These are phyloP conservation scores for Parauchenoglanis punctatus DNA, from an alignment of 2,797 vertebrate species.

Conservation along the genomic window DNA sequence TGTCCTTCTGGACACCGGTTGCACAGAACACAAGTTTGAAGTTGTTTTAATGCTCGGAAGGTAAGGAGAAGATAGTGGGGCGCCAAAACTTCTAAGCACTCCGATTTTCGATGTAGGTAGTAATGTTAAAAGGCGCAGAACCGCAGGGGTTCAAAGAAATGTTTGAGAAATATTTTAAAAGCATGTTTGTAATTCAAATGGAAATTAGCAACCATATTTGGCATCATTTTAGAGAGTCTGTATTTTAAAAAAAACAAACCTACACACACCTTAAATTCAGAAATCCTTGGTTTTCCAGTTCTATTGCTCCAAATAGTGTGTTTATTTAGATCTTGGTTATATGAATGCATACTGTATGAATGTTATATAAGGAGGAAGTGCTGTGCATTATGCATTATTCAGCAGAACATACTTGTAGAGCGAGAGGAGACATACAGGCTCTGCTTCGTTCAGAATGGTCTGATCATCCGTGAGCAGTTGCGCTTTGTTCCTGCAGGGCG, in stretches of 20 bases:
- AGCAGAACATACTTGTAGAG: slow-evolving; percentile 80
- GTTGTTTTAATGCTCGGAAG: neutral
- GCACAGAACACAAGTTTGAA: neutral
- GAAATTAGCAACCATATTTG: too few species aligned
- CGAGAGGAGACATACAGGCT: slow-evolving; percentile 72
- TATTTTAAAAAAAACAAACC: too few species aligned
- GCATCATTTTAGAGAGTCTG: too few species aligned
- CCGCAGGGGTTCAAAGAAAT: too few species aligned
- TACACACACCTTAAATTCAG: neutral
- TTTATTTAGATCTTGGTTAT: neutral
- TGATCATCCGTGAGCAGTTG: slow-evolving; percentile 81
- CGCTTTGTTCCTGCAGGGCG: slow-evolving; percentile 82
- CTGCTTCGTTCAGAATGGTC: slow-evolving; percentile 64
- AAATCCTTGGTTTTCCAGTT: neutral
- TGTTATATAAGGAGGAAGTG: too few species aligned
- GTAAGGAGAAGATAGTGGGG: neutral
- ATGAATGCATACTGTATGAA: neutral
- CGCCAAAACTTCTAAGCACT: neutral
- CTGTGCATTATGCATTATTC: neutral
- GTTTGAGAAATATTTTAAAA: too few species aligned
- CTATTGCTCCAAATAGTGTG: neutral
- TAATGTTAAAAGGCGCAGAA: neutral
- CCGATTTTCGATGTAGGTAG: neutral
- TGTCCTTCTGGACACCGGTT: neutral
- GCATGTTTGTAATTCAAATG: too few species aligned